Evolutionary conservation across 1,140 invertebrate genomes (phyloP), one percentile per base, ranked within the genome.

Genomic region (Drosophila quadrilineata): DNA sequence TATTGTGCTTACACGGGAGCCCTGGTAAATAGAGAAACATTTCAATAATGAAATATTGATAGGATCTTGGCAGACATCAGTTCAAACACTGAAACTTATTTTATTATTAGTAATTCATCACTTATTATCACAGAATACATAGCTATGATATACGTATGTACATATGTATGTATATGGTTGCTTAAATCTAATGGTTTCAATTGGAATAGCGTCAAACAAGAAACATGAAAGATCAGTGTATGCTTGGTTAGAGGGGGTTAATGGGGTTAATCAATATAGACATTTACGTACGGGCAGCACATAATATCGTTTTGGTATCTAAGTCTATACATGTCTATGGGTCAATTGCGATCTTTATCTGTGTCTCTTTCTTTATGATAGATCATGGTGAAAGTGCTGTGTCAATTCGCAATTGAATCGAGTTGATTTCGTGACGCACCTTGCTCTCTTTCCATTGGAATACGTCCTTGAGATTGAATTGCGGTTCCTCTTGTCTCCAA

Each of bases 1-100:
- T 36, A 75, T 82, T 38, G 90, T 85, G 19, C 93, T 93, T 49
- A 91, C 91, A 73, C 90, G 91, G 79, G 92, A 92, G 71, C 92
- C 92, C 93, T 94, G 31, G 0, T 57, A 41, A 1, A 43, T 54
- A n/a, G n/a, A n/a, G n/a, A n/a, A n/a, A n/a, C n/a, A n/a, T n/a
- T n/a, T n/a, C n/a, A n/a, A n/a, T n/a, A n/a, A n/a, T n/a, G n/a
- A n/a, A n/a, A n/a, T n/a, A n/a, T n/a, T n/a, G n/a, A n/a, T n/a
- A n/a, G n/a, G n/a, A n/a, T n/a, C n/a, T n/a, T n/a, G n/a, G n/a
- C n/a, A n/a, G n/a, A n/a, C n/a, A n/a, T n/a, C n/a, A n/a, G n/a
- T n/a, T n/a, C n/a, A n/a, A n/a, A n/a, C n/a, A n/a, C n/a, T n/a
- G n/a, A n/a, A n/a, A n/a, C n/a, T n/a, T n/a, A n/a, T n/a, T n/a